phyloP scores from a whole-genome alignment of 2,113 vertebrate species.

The Tupaia chinensis region DNA sequence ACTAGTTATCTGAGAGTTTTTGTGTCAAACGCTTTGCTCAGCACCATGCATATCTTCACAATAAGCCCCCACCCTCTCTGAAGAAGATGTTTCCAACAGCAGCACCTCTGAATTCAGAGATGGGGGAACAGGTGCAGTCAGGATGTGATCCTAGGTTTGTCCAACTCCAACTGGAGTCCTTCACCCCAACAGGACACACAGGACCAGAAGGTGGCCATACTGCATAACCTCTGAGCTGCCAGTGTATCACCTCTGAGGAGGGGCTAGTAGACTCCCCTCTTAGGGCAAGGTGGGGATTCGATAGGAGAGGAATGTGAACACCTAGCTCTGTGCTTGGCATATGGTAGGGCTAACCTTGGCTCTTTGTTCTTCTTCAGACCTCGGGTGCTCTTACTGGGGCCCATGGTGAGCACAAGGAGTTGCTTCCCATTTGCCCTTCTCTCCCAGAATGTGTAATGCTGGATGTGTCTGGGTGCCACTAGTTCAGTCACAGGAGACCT shows the following conservation, averaged over 20 bases:
- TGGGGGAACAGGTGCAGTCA: neutral
- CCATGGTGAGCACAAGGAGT: neutral
- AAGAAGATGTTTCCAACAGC: neutral
- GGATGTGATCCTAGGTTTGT: neutral
- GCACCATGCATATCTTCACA: neutral
- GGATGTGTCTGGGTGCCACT: neutral
- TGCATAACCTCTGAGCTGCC: neutral
- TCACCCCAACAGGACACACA: neutral
- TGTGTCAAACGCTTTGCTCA: neutral
- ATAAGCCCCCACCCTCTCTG: neutral
- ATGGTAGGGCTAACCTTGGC: neutral
- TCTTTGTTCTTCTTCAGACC: neutral
- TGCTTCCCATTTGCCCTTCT: neutral
- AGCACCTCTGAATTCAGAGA: neutral
- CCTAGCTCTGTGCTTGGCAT: neutral
- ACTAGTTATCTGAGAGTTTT: neutral
- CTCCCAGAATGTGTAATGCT: neutral
- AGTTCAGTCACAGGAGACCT: neutral
- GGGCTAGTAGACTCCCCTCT: too few species aligned
- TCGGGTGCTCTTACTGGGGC: neutral
- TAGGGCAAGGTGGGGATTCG: neutral
- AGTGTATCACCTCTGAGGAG: neutral
- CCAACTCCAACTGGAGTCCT: neutral
- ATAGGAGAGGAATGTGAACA: neutral
- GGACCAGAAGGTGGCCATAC: neutral